These are phyloP conservation scores for Nothobranchius furzeri DNA, from an alignment of 2,113 vertebrate species.

Conservation along the genomic window DNA sequence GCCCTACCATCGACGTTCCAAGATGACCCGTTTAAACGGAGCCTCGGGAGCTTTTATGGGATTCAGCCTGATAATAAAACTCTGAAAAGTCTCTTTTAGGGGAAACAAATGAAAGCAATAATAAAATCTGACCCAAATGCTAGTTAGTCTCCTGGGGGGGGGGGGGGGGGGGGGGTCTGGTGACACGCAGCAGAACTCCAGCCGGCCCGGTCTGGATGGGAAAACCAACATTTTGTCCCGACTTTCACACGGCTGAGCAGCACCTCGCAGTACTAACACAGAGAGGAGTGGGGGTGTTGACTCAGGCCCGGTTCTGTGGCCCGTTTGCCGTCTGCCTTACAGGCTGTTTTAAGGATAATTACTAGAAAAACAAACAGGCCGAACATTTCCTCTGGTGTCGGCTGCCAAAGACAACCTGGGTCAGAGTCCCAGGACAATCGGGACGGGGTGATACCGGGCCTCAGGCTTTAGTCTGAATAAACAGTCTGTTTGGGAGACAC, in stretches of 20 bases:
- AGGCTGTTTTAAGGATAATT: slow-evolving; percentile 57
- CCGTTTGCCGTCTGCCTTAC: slow-evolving; percentile 61
- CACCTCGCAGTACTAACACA: slow-evolving; percentile 15
- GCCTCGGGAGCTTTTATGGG: no score
- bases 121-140: no score
- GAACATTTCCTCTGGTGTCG: slow-evolving; percentile 52
- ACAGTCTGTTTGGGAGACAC: no score
- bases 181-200: slow-evolving; percentile 50
- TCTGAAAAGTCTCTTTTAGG: no score
- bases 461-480: background rate
- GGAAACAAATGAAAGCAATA: no score
- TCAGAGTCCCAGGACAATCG: slow-evolving; percentile 58
- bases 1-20: no score
- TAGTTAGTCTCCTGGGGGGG: no score
- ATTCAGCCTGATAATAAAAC: no score
- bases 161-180: background rate
- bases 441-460: slow-evolving; percentile 68
- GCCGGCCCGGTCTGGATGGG: slow-evolving; percentile 34
- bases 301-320: slow-evolving; percentile 51
- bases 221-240: slow-evolving; percentile 53
- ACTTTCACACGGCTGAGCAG: slow-evolving; percentile 56
- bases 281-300: slow-evolving; percentile 41
- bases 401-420: slow-evolving; percentile 64
- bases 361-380: slow-evolving; percentile 73
- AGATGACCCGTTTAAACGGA: no score